Base-by-base conservation (phyloP, 2,113 vertebrate genomes). In the Grallaria varia region DNA sequence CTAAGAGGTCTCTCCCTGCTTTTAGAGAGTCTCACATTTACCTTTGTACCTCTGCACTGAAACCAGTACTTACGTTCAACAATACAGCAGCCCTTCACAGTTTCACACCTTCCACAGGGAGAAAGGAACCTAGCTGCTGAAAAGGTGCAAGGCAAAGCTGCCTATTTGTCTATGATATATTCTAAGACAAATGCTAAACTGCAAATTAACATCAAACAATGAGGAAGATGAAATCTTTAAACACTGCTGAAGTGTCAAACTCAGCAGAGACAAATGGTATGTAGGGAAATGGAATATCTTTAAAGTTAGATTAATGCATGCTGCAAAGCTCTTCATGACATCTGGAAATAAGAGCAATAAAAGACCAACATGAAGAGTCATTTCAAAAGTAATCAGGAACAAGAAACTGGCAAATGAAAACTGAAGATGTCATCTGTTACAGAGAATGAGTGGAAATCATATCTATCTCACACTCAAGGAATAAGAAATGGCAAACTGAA, bases 301-400 rank as follows among this genome's bases (percentile, higher is more conserved):
- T 87, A 12, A 81, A 72, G 72, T 35, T 63, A 91, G 55, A 71
- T 79, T 79, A 92, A 84, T 31, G 53, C 49, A 74, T 39, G 59
- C 63, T 80, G 55, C 68, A 93, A 89, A 87, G 49, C 59, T 87
- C 69, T 60, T 93, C 64, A 62, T 73, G 58, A 77, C 91, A 94
- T 94, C 81, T 96, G 78, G 78, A 87, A 95, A 91, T 40, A 89
- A 83, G 6, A 91, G 28, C 89, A 92, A 92, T 93, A 83, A 95
- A 95, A 92, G 84, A 56, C 6, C 67, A 95, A 94, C 35, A 83
- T 47, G 56, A 71, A 87, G 52, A 90, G 0, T 66, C 93, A 24
- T 87, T 91, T 14, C 79, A 91, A 95, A 89, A 80, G 33, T 80
- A 94, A 95, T 80, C 50, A 93, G 74, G 74, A 93, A 66, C 33